Percentiles rank a stretch among this genome's conserved stretches.
phyloP scores from a whole-genome alignment of 2,888 invertebrate species.

The Rhimphoctona megacephalus region DNA sequence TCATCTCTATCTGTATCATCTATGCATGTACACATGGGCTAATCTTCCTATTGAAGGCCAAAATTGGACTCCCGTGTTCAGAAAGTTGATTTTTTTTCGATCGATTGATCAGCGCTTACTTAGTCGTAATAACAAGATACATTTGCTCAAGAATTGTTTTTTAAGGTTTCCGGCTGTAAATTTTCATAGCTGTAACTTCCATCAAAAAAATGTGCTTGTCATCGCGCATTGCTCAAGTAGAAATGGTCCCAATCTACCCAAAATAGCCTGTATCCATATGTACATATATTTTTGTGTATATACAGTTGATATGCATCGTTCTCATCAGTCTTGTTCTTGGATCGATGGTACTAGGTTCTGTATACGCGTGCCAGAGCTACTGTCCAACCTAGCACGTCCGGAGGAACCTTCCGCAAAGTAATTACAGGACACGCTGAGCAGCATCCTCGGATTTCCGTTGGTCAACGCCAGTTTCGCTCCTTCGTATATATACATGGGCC shows the following conservation, averaged over 20 bases:
- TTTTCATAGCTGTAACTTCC: neutral
- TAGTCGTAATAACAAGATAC: neutral
- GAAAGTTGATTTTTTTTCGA: neutral
- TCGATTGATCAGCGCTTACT: neutral
- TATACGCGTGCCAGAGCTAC: conserved; percentile 39
- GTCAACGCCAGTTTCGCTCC: conserved; percentile 60
- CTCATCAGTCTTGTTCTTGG: conserved; percentile 42
- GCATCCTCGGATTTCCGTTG: conserved; percentile 66
- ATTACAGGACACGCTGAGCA: conserved; percentile 64
- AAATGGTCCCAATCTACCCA: neutral
- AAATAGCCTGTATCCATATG: neutral
- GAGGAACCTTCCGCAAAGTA: conserved; percentile 66
- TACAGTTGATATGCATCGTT: conserved; percentile 26
- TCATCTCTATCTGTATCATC: no score
- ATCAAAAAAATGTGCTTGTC: neutral
- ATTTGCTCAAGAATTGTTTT: neutral
- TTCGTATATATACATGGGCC: conserved; percentile 26
- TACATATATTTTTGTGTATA: neutral
- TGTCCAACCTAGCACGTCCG: conserved; percentile 43
- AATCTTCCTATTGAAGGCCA: neutral
- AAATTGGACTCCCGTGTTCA: neutral
- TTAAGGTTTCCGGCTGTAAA: neutral
- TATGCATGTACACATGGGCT: conserved; percentile 7
- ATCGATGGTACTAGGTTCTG: conserved; percentile 32
- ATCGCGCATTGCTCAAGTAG: neutral